phyloP scores from a whole-genome alignment of 1,140 invertebrate species.

The Melanaphis sacchari region DNA sequence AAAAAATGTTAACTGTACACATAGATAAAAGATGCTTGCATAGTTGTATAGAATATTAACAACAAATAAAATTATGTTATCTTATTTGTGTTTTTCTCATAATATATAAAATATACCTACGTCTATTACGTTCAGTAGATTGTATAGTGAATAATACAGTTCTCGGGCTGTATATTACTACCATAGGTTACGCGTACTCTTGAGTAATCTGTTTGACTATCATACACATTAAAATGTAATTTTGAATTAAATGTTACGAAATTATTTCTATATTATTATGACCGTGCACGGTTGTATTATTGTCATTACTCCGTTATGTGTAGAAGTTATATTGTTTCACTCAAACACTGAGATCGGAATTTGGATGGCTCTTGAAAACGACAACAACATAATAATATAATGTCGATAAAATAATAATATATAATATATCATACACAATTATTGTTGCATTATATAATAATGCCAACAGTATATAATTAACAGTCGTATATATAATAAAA shows the following conservation, averaged over 20 bases:
- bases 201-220: not conserved
- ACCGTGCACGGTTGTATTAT: not conserved
- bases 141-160: not conserved
- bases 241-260: not conserved
- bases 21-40: too few species aligned
- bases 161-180: not conserved
- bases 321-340: not conserved
- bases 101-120: not conserved
- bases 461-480: not conserved
- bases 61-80: not conserved
- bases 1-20: not conserved
- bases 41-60: not conserved
- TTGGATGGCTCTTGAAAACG: not conserved
- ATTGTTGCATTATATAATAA: not conserved
- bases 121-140: not conserved
- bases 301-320: not conserved
- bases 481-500: not conserved
- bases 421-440: not conserved
- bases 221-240: not conserved
- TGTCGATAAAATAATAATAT: not conserved
- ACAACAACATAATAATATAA: constrained; percentile 16
- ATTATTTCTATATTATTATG: constrained; percentile 3
- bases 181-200: not conserved
- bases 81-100: not conserved
- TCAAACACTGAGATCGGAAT: not conserved